Conservation (phyloP, 1,140 invertebrate genomes). For the Polypedilum pembai region DNA sequence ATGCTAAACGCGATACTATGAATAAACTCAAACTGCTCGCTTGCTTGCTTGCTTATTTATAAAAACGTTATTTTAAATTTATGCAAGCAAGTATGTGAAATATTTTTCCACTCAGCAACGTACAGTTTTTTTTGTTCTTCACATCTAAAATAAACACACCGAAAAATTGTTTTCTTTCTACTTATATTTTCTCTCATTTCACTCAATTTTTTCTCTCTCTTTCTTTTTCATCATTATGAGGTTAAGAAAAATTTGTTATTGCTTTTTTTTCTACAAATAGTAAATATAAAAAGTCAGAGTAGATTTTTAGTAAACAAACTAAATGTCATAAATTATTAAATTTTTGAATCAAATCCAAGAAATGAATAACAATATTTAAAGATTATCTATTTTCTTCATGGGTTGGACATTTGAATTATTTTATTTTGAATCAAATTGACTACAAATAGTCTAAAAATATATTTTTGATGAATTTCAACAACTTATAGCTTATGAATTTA, state of each 20-base stretch:
- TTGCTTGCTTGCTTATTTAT: not conserved
- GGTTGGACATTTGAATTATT: too few relatives aligned
- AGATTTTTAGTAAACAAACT: too few relatives aligned
- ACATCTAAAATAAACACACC: conserved; percentile 7
- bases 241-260: conserved; percentile 19
- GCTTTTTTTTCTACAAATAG: not conserved
- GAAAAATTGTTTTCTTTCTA: not conserved
- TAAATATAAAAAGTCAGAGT: too few relatives aligned
- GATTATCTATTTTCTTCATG: too few relatives aligned
- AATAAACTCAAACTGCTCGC: not conserved
- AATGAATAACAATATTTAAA: too few relatives aligned
- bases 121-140: not conserved
- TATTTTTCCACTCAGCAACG: not conserved
- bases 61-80: not conserved
- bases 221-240: not conserved
- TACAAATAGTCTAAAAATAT: too few relatives aligned
- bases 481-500: too few relatives aligned
- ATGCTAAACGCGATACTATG: not conserved
- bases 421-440: too few relatives aligned
- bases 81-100: not conserved
- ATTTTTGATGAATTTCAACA: too few relatives aligned
- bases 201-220: not conserved
- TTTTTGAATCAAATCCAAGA: too few relatives aligned
- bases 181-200: not conserved
- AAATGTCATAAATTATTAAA: too few relatives aligned